These are phyloP conservation scores for Stratiomys singularior DNA, from an alignment of 2,888 invertebrate species.

Conservation along the genomic window DNA sequence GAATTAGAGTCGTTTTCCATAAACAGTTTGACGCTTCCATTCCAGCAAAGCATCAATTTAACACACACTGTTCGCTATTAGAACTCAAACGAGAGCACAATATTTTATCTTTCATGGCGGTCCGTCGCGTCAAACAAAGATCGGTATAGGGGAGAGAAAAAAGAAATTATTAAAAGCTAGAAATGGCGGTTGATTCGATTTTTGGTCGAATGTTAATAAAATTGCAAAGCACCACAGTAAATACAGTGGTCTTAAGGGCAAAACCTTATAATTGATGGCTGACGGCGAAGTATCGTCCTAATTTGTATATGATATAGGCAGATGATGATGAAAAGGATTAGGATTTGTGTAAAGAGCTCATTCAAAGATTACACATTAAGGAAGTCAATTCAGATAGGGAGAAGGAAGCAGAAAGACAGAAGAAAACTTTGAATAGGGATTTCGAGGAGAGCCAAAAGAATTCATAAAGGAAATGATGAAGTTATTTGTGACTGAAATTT, in stretches of 20 bases:
- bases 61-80: not conserved
- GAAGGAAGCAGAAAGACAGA: too few species aligned
- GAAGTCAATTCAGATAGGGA: too few species aligned
- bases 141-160: not conserved
- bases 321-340: too few species aligned
- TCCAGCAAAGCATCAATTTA: too few species aligned
- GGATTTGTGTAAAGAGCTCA: too few species aligned
- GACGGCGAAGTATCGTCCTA: not conserved
- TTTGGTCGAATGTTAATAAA: not conserved
- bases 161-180: not conserved
- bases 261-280: not conserved
- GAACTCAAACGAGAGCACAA: not conserved
- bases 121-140: not conserved
- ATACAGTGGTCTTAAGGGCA: slow-evolving; percentile 6
- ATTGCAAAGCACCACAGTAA: not conserved
- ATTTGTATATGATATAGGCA: not conserved
- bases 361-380: too few species aligned
- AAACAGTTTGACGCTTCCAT: too few species aligned
- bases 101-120: not conserved
- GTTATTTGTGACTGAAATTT: too few species aligned
- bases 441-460: too few species aligned
- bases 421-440: too few species aligned
- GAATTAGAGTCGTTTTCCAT: too few species aligned
- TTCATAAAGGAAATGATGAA: too few species aligned
- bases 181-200: not conserved